These are phyloP conservation scores for Heliconius ismenius DNA, from an alignment of 2,888 invertebrate species.

Conservation along the genomic window DNA sequence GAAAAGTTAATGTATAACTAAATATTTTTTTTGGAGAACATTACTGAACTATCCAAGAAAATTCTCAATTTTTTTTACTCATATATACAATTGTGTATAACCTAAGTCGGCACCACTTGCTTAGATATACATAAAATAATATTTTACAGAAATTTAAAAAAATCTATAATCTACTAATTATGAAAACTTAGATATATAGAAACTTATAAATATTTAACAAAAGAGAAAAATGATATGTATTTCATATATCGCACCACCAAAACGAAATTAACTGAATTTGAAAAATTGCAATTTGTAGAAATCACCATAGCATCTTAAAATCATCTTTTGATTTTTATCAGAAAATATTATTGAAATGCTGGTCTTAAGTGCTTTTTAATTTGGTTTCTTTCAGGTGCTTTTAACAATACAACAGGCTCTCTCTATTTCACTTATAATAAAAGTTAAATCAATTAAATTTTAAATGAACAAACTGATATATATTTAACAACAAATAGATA, in stretches of 20 bases:
- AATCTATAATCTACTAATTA: neutral
- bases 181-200: neutral
- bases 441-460: neutral
- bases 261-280: neutral
- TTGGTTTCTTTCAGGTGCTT: neutral
- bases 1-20: too few species aligned
- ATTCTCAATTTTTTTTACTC: neutral
- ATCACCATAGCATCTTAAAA: neutral
- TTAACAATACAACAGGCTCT: neutral
- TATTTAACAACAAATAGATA: neutral
- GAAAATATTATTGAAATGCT: too few species aligned
- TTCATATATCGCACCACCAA: neutral
- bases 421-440: neutral
- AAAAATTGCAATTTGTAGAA: neutral
- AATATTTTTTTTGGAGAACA: neutral
- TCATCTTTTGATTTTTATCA: neutral
- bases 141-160: neutral
- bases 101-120: conserved; percentile 12
- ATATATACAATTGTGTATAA: neutral
- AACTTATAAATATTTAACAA: neutral
- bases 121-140: neutral
- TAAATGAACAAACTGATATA: neutral
- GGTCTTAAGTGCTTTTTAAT: neutral
- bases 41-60: neutral
- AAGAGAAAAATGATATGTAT: neutral